Conservation (phyloP, 2,797 vertebrate genomes). For the Margarornis squamiger region DNA sequence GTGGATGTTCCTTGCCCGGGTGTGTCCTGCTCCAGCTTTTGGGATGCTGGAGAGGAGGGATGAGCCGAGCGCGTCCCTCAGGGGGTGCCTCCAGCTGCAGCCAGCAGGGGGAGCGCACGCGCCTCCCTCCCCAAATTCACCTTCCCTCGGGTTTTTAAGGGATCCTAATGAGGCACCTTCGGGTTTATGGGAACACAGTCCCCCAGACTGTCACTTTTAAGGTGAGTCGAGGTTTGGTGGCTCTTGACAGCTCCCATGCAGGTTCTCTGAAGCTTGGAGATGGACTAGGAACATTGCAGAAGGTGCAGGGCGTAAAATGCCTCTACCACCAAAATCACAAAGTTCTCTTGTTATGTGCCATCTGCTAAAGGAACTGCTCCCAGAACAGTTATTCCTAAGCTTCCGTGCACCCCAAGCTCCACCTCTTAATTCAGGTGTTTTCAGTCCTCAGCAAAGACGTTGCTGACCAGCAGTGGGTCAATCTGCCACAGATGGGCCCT, state of each 20-base stretch:
- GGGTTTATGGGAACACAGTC: background rate
- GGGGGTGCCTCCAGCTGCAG: background rate
- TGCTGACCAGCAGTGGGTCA: background rate
- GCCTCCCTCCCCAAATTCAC: background rate
- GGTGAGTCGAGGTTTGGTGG: background rate
- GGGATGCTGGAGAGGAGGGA: background rate
- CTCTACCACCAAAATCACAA: background rate
- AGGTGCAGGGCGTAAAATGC: background rate
- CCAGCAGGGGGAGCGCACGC: constrained; percentile 6
- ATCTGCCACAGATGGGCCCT: background rate
- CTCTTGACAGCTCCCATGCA: background rate
- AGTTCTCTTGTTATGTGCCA: background rate
- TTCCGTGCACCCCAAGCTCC: background rate
- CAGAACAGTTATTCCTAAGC: background rate
- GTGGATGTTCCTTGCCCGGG: background rate
- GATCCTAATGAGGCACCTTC: too few species aligned
- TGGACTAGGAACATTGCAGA: background rate
- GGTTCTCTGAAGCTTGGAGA: background rate
- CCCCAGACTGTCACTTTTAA: background rate
- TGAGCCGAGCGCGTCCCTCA: background rate
- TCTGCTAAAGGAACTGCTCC: background rate
- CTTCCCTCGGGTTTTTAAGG: background rate
- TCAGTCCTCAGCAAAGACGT: background rate
- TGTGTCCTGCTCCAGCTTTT: background rate
- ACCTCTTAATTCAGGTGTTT: background rate